These are phyloP conservation scores for Phoenicopterus ruber DNA, from an alignment of 2,113 vertebrate species.

Conservation along the genomic window DNA sequence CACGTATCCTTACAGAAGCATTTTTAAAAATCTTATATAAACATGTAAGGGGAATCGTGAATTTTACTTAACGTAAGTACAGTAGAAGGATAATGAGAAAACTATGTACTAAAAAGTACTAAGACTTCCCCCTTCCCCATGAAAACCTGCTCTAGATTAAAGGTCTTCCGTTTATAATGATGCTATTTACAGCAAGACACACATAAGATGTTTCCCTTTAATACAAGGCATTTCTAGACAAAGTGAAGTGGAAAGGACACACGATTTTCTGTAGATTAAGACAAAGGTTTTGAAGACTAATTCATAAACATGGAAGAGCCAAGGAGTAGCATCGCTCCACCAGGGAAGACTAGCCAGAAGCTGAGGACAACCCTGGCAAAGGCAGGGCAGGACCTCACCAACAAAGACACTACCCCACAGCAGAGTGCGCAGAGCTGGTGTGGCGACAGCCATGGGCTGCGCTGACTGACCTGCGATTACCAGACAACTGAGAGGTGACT, in stretches of 20 bases:
- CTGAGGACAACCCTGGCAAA: background rate
- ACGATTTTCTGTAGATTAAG: background rate
- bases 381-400: background rate
- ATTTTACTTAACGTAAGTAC: background rate
- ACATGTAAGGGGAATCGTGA: background rate
- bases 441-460: background rate
- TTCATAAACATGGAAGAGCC: background rate
- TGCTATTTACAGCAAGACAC: background rate
- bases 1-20: background rate
- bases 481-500: background rate
- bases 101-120: background rate
- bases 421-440: background rate
- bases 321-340: background rate
- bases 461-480: no score
- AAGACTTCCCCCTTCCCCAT: background rate
- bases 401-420: background rate
- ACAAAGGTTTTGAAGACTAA: background rate
- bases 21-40: background rate
- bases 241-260: background rate
- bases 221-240: background rate
- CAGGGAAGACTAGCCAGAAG: background rate
- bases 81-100: background rate
- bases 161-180: background rate
- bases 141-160: background rate
- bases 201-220: background rate